A percentile compares a stretch with the other conserved stretches of the same genome.
phyloP scores from a whole-genome alignment of 1,140 invertebrate genomes.

The Macrostomum lignano region DNA sequence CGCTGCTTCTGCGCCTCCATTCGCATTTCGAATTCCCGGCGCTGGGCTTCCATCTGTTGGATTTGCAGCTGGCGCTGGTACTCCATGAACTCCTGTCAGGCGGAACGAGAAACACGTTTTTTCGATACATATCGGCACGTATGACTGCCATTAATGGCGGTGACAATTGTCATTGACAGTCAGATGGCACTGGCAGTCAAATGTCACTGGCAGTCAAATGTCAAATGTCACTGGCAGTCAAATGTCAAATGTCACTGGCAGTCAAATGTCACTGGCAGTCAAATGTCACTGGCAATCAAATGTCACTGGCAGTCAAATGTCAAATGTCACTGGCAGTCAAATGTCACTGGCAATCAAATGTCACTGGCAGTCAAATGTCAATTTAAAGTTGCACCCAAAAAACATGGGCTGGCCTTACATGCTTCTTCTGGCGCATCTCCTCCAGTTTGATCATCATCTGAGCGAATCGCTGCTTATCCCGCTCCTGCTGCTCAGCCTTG shows the following conservation, averaged over 20 bases:
- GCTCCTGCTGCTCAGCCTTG: conserved; percentile 56
- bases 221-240: too few species aligned
- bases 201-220: too few species aligned
- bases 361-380: too few species aligned
- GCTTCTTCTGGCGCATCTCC: conserved; percentile 90
- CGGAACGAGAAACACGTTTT: conserved; percentile 4
- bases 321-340: too few species aligned
- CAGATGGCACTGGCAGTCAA: too few species aligned
- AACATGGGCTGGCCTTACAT: conserved; percentile 26
- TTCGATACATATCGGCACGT: not conserved
- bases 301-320: too few species aligned
- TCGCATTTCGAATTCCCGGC: conserved; percentile 57
- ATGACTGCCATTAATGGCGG: not conserved
- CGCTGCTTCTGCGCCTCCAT: conserved; percentile 49
- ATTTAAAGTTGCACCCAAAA: too few species aligned
- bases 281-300: too few species aligned
- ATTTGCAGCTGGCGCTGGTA: conserved; percentile 42
- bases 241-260: too few species aligned
- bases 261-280: too few species aligned
- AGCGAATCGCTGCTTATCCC: conserved; percentile 43
- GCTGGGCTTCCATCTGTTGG: conserved; percentile 72
- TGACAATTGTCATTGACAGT: too few species aligned
- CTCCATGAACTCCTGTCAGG: conserved; percentile 32
- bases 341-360: too few species aligned
- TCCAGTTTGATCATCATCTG: conserved; percentile 93